Evolutionary conservation across 2,888 invertebrate genomes (phyloP).

Genomic region (Spilosoma lubricipeda): DNA sequence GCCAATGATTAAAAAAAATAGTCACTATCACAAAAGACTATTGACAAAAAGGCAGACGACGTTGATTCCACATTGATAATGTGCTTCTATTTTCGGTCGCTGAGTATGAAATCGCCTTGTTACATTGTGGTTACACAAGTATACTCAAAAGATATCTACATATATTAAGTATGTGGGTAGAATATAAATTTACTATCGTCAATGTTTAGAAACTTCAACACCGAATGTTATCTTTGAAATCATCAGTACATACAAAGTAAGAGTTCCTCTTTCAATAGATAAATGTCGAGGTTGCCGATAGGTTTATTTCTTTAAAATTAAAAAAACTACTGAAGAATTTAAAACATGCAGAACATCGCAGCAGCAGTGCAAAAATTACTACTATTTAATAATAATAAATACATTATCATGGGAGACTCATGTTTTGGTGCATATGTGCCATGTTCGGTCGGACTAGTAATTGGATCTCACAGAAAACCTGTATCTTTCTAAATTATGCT

Average conservation of each 20-base stretch:
- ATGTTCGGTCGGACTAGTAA: background rate
- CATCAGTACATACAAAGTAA: slow-evolving; percentile 1
- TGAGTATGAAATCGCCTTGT: slow-evolving; percentile 61
- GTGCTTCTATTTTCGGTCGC: slow-evolving; percentile 68
- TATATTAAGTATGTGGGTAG: background rate
- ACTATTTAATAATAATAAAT: background rate
- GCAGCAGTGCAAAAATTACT: background rate
- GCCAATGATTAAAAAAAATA: slow-evolving; percentile 66
- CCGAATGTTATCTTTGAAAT: background rate
- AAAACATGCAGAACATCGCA: background rate
- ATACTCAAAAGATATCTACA: slow-evolving; percentile 37
- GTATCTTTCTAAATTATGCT: too few species aligned
- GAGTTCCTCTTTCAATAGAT: background rate
- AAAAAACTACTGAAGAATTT: background rate
- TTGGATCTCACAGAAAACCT: background rate
- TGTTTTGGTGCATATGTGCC: background rate
- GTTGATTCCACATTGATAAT: slow-evolving; percentile 66
- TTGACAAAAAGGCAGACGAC: slow-evolving; percentile 63
- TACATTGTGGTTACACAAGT: slow-evolving; percentile 58
- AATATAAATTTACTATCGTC: background rate
- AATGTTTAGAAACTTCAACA: background rate
- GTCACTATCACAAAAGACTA: slow-evolving; percentile 63
- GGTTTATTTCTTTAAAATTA: background rate
- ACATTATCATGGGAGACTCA: background rate
- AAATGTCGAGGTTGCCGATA: background rate